Evolutionary conservation across 2,797 vertebrate genomes (phyloP), one percentile per base, ranked within the genome.

Genomic region (Enteromius radiatus): DNA sequence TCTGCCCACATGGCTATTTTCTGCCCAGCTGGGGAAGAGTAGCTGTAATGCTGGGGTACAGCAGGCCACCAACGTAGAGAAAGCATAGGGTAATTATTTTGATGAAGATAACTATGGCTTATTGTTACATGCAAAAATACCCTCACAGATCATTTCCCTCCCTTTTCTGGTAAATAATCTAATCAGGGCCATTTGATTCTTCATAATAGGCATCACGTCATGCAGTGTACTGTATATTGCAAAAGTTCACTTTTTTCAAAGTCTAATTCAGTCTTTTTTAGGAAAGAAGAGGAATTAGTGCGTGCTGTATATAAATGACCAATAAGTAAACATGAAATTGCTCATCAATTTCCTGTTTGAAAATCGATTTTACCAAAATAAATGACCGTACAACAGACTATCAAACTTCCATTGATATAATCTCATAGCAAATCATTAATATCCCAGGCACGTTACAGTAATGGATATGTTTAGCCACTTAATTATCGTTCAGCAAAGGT

Each of bases 41-140:
- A 41, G 74, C 49, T 41, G n/a, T 54, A 67, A 21, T 73, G 10
- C 68, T 38, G 23, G 8, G 80, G 47, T 82, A 43, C 80, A 56
- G 61, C 71, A 76, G 76, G 68, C 56, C 41, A 54, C 54, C 70
- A 28, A 52, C 4, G 17, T 49, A 26, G n/a, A 56, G 74, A 67
- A 74, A 41, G 12, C 19, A 36, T 33, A 26, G 61, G 17, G 49
- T 52, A 54, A 31, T 81, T 78, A 83, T 28, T 36, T 63, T 79
- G 82, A 82, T 85, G 76, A 82, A 71, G 65, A 77, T 86, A 86
- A 88, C 86, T 86, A 56, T 83, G 75, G 69, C 71, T 82, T 82
- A 74, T 75, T 78, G 64, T 86, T 84, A 56, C 77, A 77, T 64
- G 65, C 69, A 74, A 77, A 80, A 86, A 82, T 84, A 84, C 79